Base-by-base conservation (phyloP, 2,888 invertebrate species). In the Sesia apiformis region DNA sequence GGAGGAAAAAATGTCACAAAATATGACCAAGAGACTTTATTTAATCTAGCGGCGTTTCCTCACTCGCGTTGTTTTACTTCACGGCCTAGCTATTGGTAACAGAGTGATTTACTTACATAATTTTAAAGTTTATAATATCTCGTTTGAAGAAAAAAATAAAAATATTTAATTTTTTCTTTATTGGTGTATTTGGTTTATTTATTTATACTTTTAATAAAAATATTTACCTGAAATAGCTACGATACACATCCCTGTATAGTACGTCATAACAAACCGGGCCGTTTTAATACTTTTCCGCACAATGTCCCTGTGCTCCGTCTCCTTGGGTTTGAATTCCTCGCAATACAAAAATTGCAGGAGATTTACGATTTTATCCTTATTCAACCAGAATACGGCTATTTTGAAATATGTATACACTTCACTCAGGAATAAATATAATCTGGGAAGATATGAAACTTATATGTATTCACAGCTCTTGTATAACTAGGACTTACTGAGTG, bases 361-460 rank as follows among this genome's bases (percentile, higher is more conserved):
- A 52, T 69, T 67, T 57, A 80, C 60, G 43, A 90, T 80, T 69
- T 89, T 84, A 38, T 78, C 63, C 62, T 74, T 84, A 60, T 90
- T 88, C 57, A 78, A 58, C 87, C 89, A 87, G 64, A 90, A 87
- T 52, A 83, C 87, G 23, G 76, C 75, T 39, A 90, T 65, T 69
- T 90, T 90, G 60, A 90, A 80, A 62, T 86, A 89, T 4, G 90
- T 90, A 58, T 89, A 90, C 80, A 89, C 87, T 69, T 90, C 90
- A 61, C 90, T 90, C 40, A 90, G 75, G 61, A 89, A 89, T 60
- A 90, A 74, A 63, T 90, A 90, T 46, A 90, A 67, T 46, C 90
- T 90, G 78, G 52, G 81, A 82, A 58, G 60, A 55, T 56, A 6
- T n/a, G 3, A 46, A 8, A 46, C 5, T 38, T 46, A 49, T n/a